Evolutionary conservation across 1,140 invertebrate species (phyloP).

Genomic region (Acromyrmex charruanus): DNA sequence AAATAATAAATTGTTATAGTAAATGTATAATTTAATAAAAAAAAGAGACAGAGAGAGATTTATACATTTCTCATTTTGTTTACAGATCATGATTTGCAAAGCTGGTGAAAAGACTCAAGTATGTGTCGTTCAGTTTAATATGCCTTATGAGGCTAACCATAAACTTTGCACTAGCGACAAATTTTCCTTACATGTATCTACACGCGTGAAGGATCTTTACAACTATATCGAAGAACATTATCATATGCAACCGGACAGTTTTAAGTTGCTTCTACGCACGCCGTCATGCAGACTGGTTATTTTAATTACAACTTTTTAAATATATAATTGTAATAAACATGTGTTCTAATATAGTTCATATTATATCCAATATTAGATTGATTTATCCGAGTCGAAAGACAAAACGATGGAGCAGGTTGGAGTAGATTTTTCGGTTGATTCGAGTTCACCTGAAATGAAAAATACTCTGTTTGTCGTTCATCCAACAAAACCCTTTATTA

Average conservation of each 20-base stretch:
- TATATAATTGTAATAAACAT: not conserved
- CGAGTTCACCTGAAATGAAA: conserved; percentile 39
- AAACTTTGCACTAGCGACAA: conserved; percentile 25
- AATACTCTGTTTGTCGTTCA: conserved; percentile 57
- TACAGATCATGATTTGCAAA: conserved; percentile 82
- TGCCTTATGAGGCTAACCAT: conserved; percentile 36
- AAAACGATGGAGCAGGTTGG: conserved; percentile 85
- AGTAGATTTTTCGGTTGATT: conserved; percentile 78
- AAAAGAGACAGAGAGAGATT: not conserved
- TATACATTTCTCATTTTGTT: conserved; percentile 65
- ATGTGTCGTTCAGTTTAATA: conserved; percentile 86
- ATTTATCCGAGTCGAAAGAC: conserved; percentile 81
- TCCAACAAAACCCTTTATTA: conserved; percentile 2
- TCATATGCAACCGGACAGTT: conserved; percentile 60
- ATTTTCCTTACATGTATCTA: conserved; percentile 43
- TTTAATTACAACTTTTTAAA: conserved; percentile 28
- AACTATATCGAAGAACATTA: conserved; percentile 75
- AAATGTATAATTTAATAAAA: conserved; percentile 11
- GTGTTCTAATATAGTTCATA: conserved; percentile 30
- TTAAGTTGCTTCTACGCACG: conserved; percentile 48
- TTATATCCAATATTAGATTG: conserved; percentile 76
- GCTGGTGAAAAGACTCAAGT: conserved; percentile 83
- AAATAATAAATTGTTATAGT: not conserved
- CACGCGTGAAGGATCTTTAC: conserved; percentile 83
- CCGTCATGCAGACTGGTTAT: conserved; percentile 49